Base-by-base conservation (phyloP, 1,140 invertebrate species). In the Cataglyphis hispanica region DNA sequence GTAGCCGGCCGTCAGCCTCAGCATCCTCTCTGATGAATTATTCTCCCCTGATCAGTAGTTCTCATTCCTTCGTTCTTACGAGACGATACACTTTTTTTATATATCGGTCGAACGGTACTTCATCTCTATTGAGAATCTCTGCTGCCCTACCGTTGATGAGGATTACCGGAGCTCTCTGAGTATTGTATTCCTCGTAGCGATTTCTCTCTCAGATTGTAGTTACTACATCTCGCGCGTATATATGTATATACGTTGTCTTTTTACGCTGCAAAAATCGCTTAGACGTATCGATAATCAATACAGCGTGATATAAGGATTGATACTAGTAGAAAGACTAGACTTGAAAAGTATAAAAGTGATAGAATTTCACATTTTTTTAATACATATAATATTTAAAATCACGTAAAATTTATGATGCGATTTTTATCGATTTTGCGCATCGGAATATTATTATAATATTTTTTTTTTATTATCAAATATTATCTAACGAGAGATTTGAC, bases 21-120 rank as follows among this genome's bases (percentile, higher is more conserved):
- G 92, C 94, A 93, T 95, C 93, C 93, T 91, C 89, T 93, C 89
- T 92, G 92, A 92, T 92, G 93, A 94, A 95, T 94, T 94, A 93
- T 92, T 94, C 92, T 91, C 86, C 87, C 91, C 91, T 86, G 90
- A 90, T 86, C 94, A 95, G 93, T 90, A 94, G 92, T 87, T 92
- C 94, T 94, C 93, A 94, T 81, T 53, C 50, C 31, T 43, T 76
- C 31, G 58, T 11, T 60, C 37, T 2, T 40, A 27, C 53, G 25
- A 60, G 37, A 60, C 53, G 37, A 22, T 43, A 56, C 25, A 10
- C 6, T 60, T 74, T 72, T 72, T 81, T 74, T 34, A 77, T 25
- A 50, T 25, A 34, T 27, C 66, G 75, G 50, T 78, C 76, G 58
- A 31, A 11, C 58, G 50, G 40, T 34, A 16, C 27, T 69, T 67